Evolutionary conservation across 2,888 invertebrate species (phyloP), one percentile per base, ranked within the genome.

Genomic region (Rutpela maculata): DNA sequence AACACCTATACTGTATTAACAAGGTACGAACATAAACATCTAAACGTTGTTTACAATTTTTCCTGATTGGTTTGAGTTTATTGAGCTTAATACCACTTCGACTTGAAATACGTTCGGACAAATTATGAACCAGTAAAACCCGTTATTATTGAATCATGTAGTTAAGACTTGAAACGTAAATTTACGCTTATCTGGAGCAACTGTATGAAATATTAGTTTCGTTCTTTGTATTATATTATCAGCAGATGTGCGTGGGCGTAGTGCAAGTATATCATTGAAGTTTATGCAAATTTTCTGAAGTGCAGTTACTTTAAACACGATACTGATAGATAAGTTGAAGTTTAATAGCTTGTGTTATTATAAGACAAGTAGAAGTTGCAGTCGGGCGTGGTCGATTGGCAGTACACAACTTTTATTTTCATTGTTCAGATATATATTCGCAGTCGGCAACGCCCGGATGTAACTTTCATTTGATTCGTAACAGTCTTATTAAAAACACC

Each of bases 81-180:
- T 63, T 63, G 43, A 65, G 43, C 15, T 43, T 43, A 43, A 17
- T 65, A 18, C 38, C 38, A 65, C 38, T 35, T 65, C 11, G 17
- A 18, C 43, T 10, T 6, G n/a, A 50, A 50, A 50, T 50, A 65
- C 35, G 43, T 17, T 43, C 38, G 7, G 19, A 65, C 65, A 19
- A 65, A 65, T 65, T 18, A 65, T 65, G 43, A 22, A 65, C 17
- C 43, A 15, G 65, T 43, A 63, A 17, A 63, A 63, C 62, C 35
- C 62, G 62, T 63, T 63, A 65, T 43, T 65, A 17, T 50, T 43
- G 12, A 38, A 43, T 43, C 12, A 63, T 43, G 43, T 19, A 19
- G 43, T 65, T 65, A 15, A 60, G 22, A 26, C 22, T 22, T n/a
- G 62, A 35, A 63, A 38, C 43, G 62, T 43, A 35, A 38, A 43